Evolutionary conservation across 2,797 vertebrate genomes (phyloP).

Genomic region (Hemibagrus guttatus): DNA sequence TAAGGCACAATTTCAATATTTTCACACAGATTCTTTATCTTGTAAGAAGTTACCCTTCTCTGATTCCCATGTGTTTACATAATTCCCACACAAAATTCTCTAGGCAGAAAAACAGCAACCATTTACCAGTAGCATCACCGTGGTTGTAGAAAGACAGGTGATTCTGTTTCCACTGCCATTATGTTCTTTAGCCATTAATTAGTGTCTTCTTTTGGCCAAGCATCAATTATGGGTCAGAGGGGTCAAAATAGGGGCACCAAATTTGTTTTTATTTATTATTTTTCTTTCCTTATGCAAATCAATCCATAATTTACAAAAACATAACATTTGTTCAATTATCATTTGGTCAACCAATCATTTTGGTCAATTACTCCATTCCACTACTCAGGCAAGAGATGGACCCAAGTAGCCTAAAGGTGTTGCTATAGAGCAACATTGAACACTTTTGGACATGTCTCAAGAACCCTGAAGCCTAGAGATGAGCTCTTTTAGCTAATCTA

Average conservation of each 20-base stretch:
- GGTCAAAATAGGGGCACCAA: too few relatives aligned
- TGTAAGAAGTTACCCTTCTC: background rate
- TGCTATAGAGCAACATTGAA: slow-evolving; percentile 5
- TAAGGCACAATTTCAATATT: background rate
- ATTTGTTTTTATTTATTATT: background rate
- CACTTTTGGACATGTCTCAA: background rate
- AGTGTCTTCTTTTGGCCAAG: background rate
- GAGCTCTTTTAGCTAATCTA: background rate
- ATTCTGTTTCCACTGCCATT: background rate
- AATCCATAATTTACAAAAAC: background rate
- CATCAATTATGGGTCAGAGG: background rate
- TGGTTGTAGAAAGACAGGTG: background rate
- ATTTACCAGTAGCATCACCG: background rate
- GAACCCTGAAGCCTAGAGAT: background rate
- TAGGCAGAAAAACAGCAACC: background rate
- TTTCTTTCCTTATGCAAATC: background rate
- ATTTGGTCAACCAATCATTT: background rate
- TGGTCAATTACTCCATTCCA: background rate
- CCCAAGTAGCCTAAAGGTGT: background rate
- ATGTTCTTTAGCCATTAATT: background rate
- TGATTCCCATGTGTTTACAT: background rate
- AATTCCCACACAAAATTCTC: background rate
- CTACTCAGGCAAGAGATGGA: background rate
- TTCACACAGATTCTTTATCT: background rate
- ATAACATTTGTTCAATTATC: background rate